Evolutionary conservation across 2,888 invertebrate genomes (phyloP).

Genomic region (Adineta ricciae): DNA sequence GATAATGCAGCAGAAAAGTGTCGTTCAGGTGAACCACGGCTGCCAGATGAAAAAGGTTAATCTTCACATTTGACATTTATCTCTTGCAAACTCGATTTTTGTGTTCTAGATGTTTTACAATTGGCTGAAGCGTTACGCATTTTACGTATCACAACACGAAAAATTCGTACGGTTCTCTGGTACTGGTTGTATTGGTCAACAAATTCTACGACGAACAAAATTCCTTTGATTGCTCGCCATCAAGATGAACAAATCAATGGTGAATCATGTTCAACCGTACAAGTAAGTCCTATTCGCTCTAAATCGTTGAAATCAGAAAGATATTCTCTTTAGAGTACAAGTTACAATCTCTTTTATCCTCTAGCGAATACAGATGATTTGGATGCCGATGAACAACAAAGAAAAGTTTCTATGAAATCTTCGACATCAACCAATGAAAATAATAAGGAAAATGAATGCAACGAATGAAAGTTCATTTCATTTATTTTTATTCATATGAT

Average conservation of each 20-base stretch:
- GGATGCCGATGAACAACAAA: neutral
- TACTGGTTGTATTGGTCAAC: constrained; percentile 21
- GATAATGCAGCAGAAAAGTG: constrained; percentile 56
- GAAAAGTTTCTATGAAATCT: neutral
- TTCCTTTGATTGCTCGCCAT: constrained; percentile 9
- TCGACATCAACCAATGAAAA: neutral
- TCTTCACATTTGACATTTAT: neutral
- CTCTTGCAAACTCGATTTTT: no score
- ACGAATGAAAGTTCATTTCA: neutral
- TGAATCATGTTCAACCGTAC: neutral
- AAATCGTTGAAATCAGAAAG: no score
- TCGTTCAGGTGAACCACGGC: constrained; percentile 51
- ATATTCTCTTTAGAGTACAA: neutral
- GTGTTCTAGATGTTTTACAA: neutral
- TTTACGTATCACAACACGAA: constrained; percentile 11
- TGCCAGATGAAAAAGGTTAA: constrained; percentile 58
- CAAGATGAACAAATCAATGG: neutral
- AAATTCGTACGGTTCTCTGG: constrained; percentile 13
- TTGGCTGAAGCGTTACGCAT: neutral
- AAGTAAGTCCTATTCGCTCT: neutral
- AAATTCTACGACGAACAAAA: neutral
- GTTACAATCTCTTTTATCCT: neutral
- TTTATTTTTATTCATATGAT: neutral
- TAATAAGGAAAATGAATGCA: constrained; percentile 18
- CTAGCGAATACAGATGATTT: neutral